Evolutionary conservation across 30 jellyfish, hydroid and myxozoan genomes (phyloP), one percentile per base, ranked within the genome.

Genomic region (Nemopilema nomurai): DNA sequence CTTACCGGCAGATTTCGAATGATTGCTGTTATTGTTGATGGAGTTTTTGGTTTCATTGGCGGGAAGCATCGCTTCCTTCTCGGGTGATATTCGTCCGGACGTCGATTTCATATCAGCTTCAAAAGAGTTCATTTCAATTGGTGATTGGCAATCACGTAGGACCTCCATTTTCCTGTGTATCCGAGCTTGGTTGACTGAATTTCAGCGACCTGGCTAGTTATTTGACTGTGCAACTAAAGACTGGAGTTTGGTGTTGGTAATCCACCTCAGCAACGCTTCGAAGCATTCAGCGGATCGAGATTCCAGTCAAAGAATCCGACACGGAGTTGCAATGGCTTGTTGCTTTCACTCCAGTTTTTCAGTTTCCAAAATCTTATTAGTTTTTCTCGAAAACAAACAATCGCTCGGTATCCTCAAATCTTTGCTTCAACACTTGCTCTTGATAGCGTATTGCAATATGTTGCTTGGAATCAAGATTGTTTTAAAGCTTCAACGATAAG

Each of bases 91-190:
- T 66, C 53, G 25, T 4, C 72, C 77, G 0, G 74, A 1, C 19
- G 31, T 51, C 23, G 78, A 28, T 19, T 64, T 64, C 66, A n/a
- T 67, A 21, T 74, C 85, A 20, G 9, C 74, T 16, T 70, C 87
- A 65, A 84, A 84, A n/a, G 87, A 84, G 69, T 84, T 73, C 93
- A 84, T 30, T 28, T 84, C 93, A 62, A 84, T 84, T 1, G 93
- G 93, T 19, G 93, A 84, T 66, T 84, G 82, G 51, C 93, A 84
- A 19, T 65, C 83, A 4, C 93, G 68, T 22, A 84, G 76, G n/a
- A 84, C 87, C 26, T 84, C 93, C 93, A 84, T 84, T 30, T 65
- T 66, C 3, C 30, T 78, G 29, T 21, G 6, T 49, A 9, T 3
- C 6, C 6, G 49, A 17, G 80, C 26, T 16, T 69, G 63, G 26